Conservation (phyloP, 2,888 invertebrate genomes). For the Metacarcinus magister region DNA sequence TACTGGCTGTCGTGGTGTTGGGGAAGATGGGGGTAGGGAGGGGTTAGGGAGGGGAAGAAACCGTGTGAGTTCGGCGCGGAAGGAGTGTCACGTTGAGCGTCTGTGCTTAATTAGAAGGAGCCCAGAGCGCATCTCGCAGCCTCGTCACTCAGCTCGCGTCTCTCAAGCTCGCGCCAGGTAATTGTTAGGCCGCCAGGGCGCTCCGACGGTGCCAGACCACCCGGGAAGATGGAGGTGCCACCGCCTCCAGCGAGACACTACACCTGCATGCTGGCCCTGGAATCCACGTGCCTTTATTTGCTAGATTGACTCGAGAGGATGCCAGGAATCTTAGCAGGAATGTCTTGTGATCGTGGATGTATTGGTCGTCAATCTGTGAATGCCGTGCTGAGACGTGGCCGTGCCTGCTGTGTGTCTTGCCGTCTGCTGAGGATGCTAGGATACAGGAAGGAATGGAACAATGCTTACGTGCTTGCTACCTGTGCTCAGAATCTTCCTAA, state of each 20-base stretch:
- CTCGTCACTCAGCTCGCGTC: constrained; percentile 71
- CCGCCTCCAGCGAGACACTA: constrained; percentile 34
- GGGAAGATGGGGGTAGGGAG: neutral
- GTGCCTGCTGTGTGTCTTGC: neutral
- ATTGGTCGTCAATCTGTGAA: constrained; percentile 36
- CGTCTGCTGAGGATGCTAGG: neutral
- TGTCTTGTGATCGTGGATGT: constrained; percentile 35
- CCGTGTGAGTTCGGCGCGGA: constrained; percentile 55
- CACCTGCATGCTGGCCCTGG: constrained; percentile 48
- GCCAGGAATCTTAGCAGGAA: constrained; percentile 45
- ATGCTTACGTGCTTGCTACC: neutral
- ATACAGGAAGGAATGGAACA: neutral
- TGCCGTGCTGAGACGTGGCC: neutral
- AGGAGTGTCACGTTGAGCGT: constrained; percentile 64
- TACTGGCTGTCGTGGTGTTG: constrained; percentile 30
- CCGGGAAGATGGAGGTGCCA: constrained; percentile 61
- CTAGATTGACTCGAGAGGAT: neutral
- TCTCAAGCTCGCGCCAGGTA: constrained; percentile 78
- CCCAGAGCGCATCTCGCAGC: constrained; percentile 69
- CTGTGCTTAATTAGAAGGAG: constrained; percentile 75
- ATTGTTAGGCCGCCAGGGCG: constrained; percentile 73
- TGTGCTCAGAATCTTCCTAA: neutral
- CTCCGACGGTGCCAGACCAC: neutral
- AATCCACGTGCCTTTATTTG: neutral
- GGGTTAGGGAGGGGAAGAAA: neutral